Evolutionary conservation across 2,113 vertebrate genomes (phyloP).

Genomic region (Maccullochella peelii): DNA sequence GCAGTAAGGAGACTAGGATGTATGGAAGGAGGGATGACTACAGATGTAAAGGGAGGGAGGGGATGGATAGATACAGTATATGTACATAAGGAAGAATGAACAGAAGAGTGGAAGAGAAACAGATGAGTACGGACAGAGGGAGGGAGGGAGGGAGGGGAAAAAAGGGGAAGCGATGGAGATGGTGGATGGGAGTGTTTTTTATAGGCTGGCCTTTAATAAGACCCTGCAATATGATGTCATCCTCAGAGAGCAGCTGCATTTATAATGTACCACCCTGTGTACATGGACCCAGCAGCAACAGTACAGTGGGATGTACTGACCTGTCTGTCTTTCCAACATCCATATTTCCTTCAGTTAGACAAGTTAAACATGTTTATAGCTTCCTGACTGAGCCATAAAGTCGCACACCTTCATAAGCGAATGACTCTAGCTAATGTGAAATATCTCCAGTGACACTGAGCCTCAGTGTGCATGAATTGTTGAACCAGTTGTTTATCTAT

Average conservation of each 20-base stretch:
- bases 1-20: not conserved
- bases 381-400: not conserved
- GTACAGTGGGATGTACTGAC: not conserved
- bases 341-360: not conserved
- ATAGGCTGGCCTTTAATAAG: constrained; percentile 43
- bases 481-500: not conserved
- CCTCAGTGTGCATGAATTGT: not conserved
- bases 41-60: not conserved
- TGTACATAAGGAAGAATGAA: constrained; percentile 1
- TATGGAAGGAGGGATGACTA: not conserved
- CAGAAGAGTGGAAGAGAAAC: not conserved
- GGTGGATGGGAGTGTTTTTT: constrained; percentile 30
- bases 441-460: not conserved
- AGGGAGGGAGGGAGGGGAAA: not conserved
- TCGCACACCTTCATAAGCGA: not conserved
- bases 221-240: constrained; percentile 70
- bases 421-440: not conserved
- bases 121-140: not conserved
- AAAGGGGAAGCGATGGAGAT: not conserved
- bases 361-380: not conserved
- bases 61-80: not conserved
- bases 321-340: not conserved
- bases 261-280: constrained; percentile 10
- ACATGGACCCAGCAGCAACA: constrained; percentile 2
- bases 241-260: constrained; percentile 31